phyloP scores from a whole-genome alignment of 2,797 vertebrate species.

The Psittacula echo region DNA sequence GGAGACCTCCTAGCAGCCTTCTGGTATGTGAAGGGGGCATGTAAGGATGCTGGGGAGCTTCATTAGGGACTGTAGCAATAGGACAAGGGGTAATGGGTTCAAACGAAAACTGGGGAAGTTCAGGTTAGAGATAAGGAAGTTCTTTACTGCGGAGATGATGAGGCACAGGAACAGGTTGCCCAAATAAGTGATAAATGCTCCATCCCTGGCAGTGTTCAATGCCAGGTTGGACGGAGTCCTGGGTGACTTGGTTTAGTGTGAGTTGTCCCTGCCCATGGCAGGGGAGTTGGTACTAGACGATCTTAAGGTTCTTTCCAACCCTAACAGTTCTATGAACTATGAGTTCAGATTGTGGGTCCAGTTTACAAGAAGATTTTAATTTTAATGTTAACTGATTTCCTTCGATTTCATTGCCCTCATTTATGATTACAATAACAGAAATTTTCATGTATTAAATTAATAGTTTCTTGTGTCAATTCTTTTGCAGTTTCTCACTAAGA shows the following conservation, averaged over 20 bases:
- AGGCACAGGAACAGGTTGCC: background rate
- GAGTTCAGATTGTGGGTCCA: background rate
- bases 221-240: too few species aligned
- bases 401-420: rapidly evolving
- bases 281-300: background rate
- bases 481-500: background rate
- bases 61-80: background rate
- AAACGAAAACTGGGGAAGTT: background rate
- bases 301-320: background rate
- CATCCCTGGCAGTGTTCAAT: background rate
- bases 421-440: background rate
- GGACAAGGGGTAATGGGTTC: background rate
- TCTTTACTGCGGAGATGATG: background rate
- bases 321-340: background rate
- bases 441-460: background rate
- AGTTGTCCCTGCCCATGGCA: background rate
- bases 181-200: background rate
- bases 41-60: background rate
- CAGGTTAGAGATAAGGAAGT: background rate
- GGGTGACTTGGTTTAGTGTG: too few species aligned
- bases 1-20: background rate
- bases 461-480: background rate
- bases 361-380: background rate
- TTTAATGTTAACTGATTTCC: background rate
- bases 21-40: background rate